Evolutionary conservation across 2,888 invertebrate genomes (phyloP).

Genomic region (Spodoptera littoralis): DNA sequence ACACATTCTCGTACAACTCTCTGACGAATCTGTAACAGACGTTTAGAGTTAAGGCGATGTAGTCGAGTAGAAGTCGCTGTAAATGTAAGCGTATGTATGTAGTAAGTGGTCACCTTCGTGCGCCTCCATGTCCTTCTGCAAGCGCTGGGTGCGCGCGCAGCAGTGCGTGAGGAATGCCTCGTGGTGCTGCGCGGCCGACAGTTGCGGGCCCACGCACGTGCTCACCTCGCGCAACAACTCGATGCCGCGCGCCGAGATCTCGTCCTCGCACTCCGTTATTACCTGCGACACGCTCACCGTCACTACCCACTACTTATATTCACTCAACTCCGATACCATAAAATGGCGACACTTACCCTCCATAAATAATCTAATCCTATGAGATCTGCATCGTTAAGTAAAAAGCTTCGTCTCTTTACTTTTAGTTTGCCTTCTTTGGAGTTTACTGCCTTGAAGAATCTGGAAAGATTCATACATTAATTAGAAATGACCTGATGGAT

Average conservation of each 20-base stretch:
- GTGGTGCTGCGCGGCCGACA: slow-evolving; percentile 95
- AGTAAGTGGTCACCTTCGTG: slow-evolving; percentile 63
- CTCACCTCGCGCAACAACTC: slow-evolving; percentile 97
- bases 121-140: slow-evolving; percentile 94
- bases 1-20: slow-evolving; percentile 92
- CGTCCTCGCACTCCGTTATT: slow-evolving; percentile 96
- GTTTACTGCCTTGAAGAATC: slow-evolving; percentile 98
- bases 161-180: slow-evolving; percentile 97
- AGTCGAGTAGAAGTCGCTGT: neutral
- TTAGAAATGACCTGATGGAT: neutral
- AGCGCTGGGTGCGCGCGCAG: slow-evolving; percentile 95
- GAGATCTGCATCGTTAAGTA: slow-evolving; percentile 97
- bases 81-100: too few species aligned
- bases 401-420: slow-evolving; percentile 94
- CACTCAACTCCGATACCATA: too few species aligned
- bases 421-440: slow-evolving; percentile 97
- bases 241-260: slow-evolving; percentile 97
- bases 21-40: slow-evolving; percentile 75
- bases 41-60: neutral
- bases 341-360: slow-evolving; percentile 90
- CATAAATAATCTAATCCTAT: slow-evolving; percentile 99
- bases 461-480: slow-evolving; percentile 62
- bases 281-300: slow-evolving; percentile 85
- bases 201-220: slow-evolving; percentile 96
- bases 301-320: neutral